phyloP scores from a whole-genome alignment of 2,113 vertebrate genomes.

The Archilochus colubris region DNA sequence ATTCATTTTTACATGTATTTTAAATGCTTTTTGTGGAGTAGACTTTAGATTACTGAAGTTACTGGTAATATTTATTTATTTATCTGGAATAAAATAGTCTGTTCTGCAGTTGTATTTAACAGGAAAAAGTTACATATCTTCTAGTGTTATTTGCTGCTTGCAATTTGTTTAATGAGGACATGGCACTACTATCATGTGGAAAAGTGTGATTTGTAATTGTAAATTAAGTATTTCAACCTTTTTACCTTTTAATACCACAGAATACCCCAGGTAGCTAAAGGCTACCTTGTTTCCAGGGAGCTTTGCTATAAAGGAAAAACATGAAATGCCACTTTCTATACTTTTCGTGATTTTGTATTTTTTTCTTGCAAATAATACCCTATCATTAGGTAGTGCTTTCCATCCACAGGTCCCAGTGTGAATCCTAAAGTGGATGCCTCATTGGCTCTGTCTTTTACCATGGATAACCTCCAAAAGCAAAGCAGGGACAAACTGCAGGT shows the following conservation, averaged over 20 bases:
- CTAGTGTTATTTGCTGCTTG: background rate
- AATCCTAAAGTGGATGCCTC: background rate
- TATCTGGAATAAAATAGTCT: background rate
- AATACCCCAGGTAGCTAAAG: background rate
- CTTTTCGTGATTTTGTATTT: background rate
- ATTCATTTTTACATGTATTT: background rate
- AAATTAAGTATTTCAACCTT: slow-evolving; percentile 49
- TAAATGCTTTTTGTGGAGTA: background rate
- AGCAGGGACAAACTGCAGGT: background rate
- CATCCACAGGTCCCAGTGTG: background rate
- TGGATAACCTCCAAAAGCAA: background rate
- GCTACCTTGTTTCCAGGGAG: slow-evolving; percentile 21
- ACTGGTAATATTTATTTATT: background rate
- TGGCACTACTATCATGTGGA: background rate
- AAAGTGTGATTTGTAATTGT: slow-evolving; percentile 21
- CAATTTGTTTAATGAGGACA: slow-evolving; percentile 35
- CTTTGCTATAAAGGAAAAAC: background rate
- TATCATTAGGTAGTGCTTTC: background rate
- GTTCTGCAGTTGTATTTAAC: background rate
- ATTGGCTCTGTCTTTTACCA: background rate
- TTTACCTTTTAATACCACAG: slow-evolving; percentile 4
- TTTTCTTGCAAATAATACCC: background rate
- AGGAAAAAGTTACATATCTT: background rate
- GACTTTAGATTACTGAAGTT: background rate
- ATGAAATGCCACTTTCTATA: background rate